Conservation (phyloP, 2,797 vertebrate genomes). For the Clarias platycephalus region DNA sequence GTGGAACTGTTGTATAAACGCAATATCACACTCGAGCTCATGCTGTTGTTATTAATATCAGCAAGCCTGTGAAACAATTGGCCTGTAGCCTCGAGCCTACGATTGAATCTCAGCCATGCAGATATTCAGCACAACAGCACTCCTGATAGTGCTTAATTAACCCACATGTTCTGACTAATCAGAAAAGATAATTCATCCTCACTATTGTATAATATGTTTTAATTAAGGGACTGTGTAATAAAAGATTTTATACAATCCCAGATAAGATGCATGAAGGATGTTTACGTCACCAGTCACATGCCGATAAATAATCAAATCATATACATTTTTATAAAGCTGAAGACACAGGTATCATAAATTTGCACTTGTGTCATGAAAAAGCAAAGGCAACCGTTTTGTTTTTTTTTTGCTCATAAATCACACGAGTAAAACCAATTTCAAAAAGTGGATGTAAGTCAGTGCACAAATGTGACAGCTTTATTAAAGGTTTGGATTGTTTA, state of each 20-base stretch:
- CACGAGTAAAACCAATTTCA: constrained; percentile 55
- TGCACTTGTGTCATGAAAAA: constrained; percentile 38
- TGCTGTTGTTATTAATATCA: too few species aligned
- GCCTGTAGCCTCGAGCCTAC: too few species aligned
- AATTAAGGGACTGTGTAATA: background rate
- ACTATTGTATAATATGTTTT: too few species aligned
- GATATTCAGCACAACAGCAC: too few species aligned
- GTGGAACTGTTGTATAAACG: too few species aligned
- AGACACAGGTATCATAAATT: constrained; percentile 15
- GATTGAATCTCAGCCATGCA: too few species aligned
- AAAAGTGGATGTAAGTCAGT: constrained; percentile 45
- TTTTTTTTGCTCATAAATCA: constrained; percentile 54
- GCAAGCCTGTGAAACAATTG: too few species aligned
- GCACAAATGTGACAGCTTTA: constrained; percentile 59
- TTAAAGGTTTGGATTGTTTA: constrained; percentile 58
- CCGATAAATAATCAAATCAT: constrained; percentile 6
- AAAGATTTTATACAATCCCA: background rate
- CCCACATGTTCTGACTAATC: background rate
- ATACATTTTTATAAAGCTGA: constrained; percentile 1
- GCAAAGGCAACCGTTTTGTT: constrained; percentile 19
- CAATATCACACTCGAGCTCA: too few species aligned
- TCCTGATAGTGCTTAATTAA: too few species aligned
- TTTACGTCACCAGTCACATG: background rate
- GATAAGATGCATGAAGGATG: background rate
- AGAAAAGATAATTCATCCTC: background rate